A percentile compares a stretch with the other conserved stretches of the same genome.
phyloP scores from a whole-genome alignment of 2,797 vertebrate species.

The Falco columbarius region DNA sequence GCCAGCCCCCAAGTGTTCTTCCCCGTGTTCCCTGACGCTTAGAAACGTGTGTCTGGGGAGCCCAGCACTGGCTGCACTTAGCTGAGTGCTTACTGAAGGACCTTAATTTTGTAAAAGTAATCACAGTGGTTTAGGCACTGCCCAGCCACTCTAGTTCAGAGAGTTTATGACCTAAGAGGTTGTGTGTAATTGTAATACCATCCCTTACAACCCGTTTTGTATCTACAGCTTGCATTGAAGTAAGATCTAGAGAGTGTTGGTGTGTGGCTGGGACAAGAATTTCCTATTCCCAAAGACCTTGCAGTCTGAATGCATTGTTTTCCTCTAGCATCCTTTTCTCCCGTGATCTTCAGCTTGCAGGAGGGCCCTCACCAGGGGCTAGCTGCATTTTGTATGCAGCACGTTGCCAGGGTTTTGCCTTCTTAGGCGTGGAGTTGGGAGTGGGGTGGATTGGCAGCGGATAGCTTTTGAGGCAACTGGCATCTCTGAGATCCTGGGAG shows the following conservation, averaged over 20 bases:
- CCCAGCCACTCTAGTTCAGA: neutral
- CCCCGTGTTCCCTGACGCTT: neutral
- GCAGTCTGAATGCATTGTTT: neutral
- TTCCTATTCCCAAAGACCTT: neutral
- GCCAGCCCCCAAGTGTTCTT: neutral
- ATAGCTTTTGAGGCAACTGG: neutral
- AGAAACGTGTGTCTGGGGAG: neutral
- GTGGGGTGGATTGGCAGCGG: neutral
- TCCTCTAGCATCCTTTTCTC: neutral
- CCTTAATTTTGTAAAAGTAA: neutral
- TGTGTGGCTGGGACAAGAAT: neutral
- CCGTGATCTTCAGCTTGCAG: neutral
- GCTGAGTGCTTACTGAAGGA: neutral
- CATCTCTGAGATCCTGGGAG: conserved; percentile 16
- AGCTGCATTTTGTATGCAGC: neutral
- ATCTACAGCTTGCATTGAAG: neutral
- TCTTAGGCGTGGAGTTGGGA: neutral
- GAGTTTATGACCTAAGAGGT: neutral
- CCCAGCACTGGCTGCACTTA: neutral
- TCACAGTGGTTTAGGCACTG: neutral
- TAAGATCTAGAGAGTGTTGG: neutral
- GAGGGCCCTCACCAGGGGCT: neutral
- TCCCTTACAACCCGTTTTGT: neutral
- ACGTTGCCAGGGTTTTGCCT: neutral
- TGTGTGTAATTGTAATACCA: neutral